Percentiles rank a stretch among this genome's conserved stretches.
phyloP scores from a whole-genome alignment of 2,888 invertebrate genomes.

The Tinea pellionella region DNA sequence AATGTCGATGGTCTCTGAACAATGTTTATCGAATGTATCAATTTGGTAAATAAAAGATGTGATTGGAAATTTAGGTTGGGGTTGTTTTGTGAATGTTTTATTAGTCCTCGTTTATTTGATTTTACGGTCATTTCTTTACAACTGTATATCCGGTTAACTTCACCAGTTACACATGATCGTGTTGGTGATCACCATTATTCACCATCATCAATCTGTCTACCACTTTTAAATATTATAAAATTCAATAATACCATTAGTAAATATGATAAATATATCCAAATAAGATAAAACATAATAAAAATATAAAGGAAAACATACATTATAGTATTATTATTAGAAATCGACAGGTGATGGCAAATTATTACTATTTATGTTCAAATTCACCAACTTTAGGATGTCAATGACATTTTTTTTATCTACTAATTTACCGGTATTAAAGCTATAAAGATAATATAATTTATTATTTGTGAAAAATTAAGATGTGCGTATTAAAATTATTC shows the following conservation, averaged over 20 bases:
- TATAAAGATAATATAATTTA: constrained; percentile 24
- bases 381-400: constrained; percentile 20
- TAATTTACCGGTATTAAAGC: constrained; percentile 16
- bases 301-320: not conserved
- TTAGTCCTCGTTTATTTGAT: not conserved
- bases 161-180: too few relatives aligned
- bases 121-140: not conserved
- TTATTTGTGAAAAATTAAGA: constrained; percentile 26
- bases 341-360: constrained; percentile 39
- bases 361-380: constrained; percentile 39
- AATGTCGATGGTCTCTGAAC: constrained; percentile 7
- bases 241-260: not conserved
- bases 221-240: too few relatives aligned
- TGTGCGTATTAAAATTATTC: constrained; percentile 22
- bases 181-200: too few relatives aligned
- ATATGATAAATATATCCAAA: not conserved
- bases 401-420: constrained; percentile 23
- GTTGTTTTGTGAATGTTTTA: not conserved
- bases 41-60: constrained; percentile 4
- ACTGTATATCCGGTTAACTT: too few relatives aligned
- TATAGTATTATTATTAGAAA: constrained; percentile 16
- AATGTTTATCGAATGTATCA: constrained; percentile 8
- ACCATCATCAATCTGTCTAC: too few relatives aligned
- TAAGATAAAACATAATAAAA: not conserved
- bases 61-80: not conserved